Evolutionary conservation across 1,140 invertebrate species (phyloP).

Genomic region (Wiebesia pumilae): DNA sequence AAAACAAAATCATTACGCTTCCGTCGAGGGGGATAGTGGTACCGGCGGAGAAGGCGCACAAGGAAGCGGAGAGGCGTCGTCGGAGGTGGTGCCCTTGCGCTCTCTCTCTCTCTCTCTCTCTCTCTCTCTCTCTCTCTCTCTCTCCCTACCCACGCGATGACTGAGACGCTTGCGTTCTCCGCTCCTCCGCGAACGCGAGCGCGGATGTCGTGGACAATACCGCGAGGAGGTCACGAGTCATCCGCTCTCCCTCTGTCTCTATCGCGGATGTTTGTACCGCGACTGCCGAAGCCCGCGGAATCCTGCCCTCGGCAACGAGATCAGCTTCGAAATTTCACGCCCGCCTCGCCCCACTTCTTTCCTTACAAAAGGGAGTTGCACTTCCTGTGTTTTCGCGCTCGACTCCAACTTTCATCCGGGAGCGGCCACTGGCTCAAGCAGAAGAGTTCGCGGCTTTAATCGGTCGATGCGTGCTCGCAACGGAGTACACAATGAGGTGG

Average conservation of each 20-base stretch:
- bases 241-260: slow-evolving; percentile 43
- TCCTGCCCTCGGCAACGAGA: not conserved
- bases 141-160: slow-evolving; percentile 6
- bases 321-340: slow-evolving; percentile 14
- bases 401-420: no score
- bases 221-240: slow-evolving; percentile 37
- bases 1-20: slow-evolving; percentile 75
- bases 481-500: not conserved
- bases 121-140: not conserved
- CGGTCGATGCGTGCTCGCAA: no score
- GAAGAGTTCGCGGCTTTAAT: no score
- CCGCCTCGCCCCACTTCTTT: slow-evolving; percentile 1
- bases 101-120: not conserved
- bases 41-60: slow-evolving; percentile 31
- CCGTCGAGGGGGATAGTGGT: slow-evolving; percentile 18
- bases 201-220: slow-evolving; percentile 27
- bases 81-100: slow-evolving; percentile 35
- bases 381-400: slow-evolving; percentile 2
- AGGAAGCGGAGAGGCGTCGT: slow-evolving; percentile 42
- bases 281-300: slow-evolving; percentile 36
- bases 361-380: not conserved
- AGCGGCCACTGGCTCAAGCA: no score
- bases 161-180: slow-evolving; percentile 29
- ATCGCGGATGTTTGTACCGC: not conserved
- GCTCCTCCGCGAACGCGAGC: not conserved